phyloP scores from a whole-genome alignment of 2,888 invertebrate species.

The Iphiclides podalirius region DNA sequence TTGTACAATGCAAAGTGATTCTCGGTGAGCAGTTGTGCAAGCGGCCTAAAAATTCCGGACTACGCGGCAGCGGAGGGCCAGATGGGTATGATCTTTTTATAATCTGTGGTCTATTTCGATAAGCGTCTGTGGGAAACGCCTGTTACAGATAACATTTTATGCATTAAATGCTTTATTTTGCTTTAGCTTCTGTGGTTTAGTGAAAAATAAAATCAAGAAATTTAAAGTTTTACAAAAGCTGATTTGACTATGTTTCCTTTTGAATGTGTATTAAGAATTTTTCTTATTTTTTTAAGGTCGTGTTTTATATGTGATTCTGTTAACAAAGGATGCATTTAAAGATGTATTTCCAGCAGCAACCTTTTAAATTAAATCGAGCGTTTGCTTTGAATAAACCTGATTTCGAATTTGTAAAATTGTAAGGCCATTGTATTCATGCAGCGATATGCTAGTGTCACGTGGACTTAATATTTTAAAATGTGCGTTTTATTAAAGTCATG shows the following conservation, averaged over 20 bases:
- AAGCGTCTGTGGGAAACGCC: conserved; percentile 23
- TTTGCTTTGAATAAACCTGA: conserved; percentile 40
- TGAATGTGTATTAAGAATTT: not conserved
- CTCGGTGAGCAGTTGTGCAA: conserved; percentile 39
- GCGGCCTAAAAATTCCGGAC: conserved; percentile 63
- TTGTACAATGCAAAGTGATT: conserved; percentile 42
- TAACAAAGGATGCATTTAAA: conserved; percentile 39
- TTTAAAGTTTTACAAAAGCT: too few relatives aligned
- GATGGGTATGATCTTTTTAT: conserved; percentile 59
- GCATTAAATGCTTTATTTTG: too few relatives aligned
- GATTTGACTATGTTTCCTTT: too few relatives aligned
- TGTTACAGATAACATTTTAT: conserved; percentile 7
- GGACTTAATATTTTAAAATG: too few relatives aligned
- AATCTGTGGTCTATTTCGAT: conserved; percentile 27
- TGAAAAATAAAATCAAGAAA: too few relatives aligned
- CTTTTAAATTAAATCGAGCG: conserved; percentile 36
- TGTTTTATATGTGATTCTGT: not conserved
- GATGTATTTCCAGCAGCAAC: conserved; percentile 30
- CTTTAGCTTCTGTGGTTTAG: too few relatives aligned
- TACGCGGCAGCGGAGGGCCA: conserved; percentile 61
- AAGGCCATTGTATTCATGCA: conserved; percentile 44
- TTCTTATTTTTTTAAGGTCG: not conserved
- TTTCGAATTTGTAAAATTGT: conserved; percentile 50
- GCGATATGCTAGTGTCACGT: too few relatives aligned
- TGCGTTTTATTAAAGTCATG: too few relatives aligned